A percentile compares a stretch with the other conserved stretches of the same genome.
phyloP scores from a whole-genome alignment of 2,888 invertebrate species.

The Chloromyia formosa region DNA sequence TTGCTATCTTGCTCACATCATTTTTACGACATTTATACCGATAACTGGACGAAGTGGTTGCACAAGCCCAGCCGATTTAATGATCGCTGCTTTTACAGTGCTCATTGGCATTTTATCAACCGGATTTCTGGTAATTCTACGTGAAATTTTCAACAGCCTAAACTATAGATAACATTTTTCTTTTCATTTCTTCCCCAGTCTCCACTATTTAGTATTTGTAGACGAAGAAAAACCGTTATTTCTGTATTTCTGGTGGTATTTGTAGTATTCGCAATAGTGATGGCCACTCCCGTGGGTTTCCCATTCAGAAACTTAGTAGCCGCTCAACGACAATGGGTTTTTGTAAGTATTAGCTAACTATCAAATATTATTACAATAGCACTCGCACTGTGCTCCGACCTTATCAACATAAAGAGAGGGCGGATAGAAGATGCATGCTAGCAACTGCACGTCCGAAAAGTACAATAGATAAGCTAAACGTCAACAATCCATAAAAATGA shows the following conservation, averaged over 20 bases:
- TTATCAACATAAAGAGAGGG: too few relatives aligned
- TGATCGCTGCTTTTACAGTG: conserved; percentile 65
- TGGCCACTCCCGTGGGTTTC: conserved; percentile 68
- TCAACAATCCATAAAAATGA: too few relatives aligned
- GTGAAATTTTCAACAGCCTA: background rate
- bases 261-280: conserved; percentile 58
- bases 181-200: conserved; percentile 53
- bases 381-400: too few relatives aligned
- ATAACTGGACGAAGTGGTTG: conserved; percentile 69
- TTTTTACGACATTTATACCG: conserved; percentile 69
- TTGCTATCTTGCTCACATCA: conserved; percentile 65
- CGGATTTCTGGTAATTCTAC: conserved; percentile 58
- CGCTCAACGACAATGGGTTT: conserved; percentile 66
- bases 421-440: too few relatives aligned
- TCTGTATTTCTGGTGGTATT: conserved; percentile 56
- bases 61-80: conserved; percentile 66
- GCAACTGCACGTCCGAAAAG: too few relatives aligned
- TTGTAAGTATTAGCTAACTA: conserved; percentile 61
- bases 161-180: background rate
- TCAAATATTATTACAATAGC: too few relatives aligned
- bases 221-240: conserved; percentile 59
- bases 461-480: too few relatives aligned
- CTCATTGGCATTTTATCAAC: conserved; percentile 58
- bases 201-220: conserved; percentile 60
- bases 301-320: conserved; percentile 67